Conservation (phyloP, 92 coral and sea anemone genomes). For the Virgularia gustaviana region DNA sequence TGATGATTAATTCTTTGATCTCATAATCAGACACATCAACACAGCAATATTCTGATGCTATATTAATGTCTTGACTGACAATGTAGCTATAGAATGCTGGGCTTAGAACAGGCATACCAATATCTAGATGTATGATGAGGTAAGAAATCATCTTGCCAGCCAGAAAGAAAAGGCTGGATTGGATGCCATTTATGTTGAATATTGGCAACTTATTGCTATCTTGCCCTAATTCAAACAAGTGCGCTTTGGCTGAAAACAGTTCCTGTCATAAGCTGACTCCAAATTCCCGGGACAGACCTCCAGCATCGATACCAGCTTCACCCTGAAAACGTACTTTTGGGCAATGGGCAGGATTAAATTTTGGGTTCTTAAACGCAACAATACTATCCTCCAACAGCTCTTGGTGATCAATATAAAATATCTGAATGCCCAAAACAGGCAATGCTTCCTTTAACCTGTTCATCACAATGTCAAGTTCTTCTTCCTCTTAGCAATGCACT, state of each 20-base stretch:
- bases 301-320: slow-evolving; percentile 49
- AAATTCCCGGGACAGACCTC: slow-evolving; percentile 48
- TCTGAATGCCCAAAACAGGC: slow-evolving; percentile 1
- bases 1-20: slow-evolving; percentile 34
- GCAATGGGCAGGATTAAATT: slow-evolving; percentile 10
- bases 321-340: slow-evolving; percentile 35
- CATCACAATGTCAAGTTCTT: too few relatives aligned
- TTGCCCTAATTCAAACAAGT: slow-evolving; percentile 49
- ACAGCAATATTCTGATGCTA: too few relatives aligned
- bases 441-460: too few relatives aligned
- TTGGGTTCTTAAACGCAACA: slow-evolving; percentile 30
- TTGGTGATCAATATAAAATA: slow-evolving; percentile 28
- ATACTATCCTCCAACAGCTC: slow-evolving; percentile 49
- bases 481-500: too few relatives aligned
- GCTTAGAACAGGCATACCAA: slow-evolving; percentile 51
- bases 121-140: slow-evolving; percentile 36
- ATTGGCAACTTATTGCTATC: slow-evolving; percentile 46
- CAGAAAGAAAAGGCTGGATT: slow-evolving; percentile 42
- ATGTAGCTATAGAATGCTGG: slow-evolving; percentile 43
- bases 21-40: slow-evolving; percentile 39
- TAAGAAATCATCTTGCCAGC: slow-evolving; percentile 55
- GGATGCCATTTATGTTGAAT: slow-evolving; percentile 31
- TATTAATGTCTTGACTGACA: slow-evolving; percentile 17
- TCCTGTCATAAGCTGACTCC: slow-evolving; percentile 21
- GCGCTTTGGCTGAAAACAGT: slow-evolving; percentile 42